phyloP scores from a whole-genome alignment of 2,113 vertebrate species.

The Sitta europaea region DNA sequence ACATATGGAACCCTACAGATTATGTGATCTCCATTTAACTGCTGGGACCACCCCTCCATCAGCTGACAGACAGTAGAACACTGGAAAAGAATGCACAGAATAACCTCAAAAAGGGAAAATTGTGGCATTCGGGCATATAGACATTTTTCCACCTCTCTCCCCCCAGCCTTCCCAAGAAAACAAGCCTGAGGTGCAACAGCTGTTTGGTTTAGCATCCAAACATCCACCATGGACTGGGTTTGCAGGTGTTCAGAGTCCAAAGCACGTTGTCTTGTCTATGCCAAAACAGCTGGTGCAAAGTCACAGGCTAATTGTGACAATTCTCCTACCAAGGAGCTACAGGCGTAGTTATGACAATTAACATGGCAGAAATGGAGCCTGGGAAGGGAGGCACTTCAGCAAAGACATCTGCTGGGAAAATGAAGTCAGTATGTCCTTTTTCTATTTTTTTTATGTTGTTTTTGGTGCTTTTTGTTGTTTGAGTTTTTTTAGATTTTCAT shows the following conservation, averaged over 20 bases:
- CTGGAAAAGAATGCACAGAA: neutral
- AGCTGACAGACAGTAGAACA: neutral
- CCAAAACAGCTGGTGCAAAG: slow-evolving; percentile 48
- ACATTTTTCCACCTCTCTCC: neutral
- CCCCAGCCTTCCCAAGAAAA: neutral
- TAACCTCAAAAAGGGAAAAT: neutral
- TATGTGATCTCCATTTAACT: neutral
- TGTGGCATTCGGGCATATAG: rapidly evolving
- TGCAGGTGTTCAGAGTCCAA: slow-evolving; percentile 45
- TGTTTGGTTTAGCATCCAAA: slow-evolving; percentile 20
- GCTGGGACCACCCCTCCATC: neutral
- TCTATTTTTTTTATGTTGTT: neutral
- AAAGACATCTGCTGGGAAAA: slow-evolving; percentile 47
- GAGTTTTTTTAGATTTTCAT: rapidly evolving
- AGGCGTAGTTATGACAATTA: slow-evolving; percentile 41
- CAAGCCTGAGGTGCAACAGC: slow-evolving; percentile 25
- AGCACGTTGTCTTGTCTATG: neutral
- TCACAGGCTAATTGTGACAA: slow-evolving; percentile 46
- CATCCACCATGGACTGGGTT: neutral
- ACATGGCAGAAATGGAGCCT: neutral
- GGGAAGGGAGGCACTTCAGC: neutral
- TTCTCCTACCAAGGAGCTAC: slow-evolving; percentile 34
- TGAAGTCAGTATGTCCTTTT: neutral
- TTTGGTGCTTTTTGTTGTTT: neutral
- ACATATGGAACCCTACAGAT: neutral